phyloP scores from a whole-genome alignment of 2,113 vertebrate genomes.

The Heterocephalus glaber region DNA sequence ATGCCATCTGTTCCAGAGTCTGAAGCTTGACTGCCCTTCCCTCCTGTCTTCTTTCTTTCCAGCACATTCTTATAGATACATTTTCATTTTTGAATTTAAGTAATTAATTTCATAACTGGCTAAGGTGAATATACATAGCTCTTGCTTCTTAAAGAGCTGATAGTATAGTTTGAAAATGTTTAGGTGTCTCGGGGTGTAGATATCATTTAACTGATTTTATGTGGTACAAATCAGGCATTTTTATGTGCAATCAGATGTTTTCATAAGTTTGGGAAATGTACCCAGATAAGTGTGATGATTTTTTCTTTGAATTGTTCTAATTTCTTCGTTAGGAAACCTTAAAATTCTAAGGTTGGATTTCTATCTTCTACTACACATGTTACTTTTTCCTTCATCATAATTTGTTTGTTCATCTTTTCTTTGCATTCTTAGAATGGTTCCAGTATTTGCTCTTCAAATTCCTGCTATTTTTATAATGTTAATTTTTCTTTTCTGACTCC shows the following conservation, averaged over 20 bases:
- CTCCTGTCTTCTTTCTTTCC: neutral
- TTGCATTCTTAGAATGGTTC: neutral
- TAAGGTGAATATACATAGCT: neutral
- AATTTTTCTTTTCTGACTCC: neutral
- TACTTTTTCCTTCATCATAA: neutral
- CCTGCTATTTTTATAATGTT: neutral
- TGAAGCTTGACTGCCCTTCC: neutral
- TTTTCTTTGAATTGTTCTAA: constrained; percentile 23
- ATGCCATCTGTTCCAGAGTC: neutral
- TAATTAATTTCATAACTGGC: neutral
- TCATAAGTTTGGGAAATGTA: neutral
- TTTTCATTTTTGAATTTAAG: constrained; percentile 9
- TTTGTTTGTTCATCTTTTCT: neutral
- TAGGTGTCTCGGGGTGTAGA: neutral
- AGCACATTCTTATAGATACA: neutral
- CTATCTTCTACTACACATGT: neutral
- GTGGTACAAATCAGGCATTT: neutral
- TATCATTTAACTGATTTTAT: neutral
- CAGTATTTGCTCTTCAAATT: neutral
- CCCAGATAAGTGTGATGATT: neutral
- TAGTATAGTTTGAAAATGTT: neutral
- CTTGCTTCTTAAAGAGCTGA: neutral
- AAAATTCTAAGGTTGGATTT: neutral
- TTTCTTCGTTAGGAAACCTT: neutral
- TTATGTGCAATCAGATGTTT: neutral